Base-by-base conservation (phyloP, 2,113 vertebrate genomes). In the Dasyornis broadbenti region DNA sequence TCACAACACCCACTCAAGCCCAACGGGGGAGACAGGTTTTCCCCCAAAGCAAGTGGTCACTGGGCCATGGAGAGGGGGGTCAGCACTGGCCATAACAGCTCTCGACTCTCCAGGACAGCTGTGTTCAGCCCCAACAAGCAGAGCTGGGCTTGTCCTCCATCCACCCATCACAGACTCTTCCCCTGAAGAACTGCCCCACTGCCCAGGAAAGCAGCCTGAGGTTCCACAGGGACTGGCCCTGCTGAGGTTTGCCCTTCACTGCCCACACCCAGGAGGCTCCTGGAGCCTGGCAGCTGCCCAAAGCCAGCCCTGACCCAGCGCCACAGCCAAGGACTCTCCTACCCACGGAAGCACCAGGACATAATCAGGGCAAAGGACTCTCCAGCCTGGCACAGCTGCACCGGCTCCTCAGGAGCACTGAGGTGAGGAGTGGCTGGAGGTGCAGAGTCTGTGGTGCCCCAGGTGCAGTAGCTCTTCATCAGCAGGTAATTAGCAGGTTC, bases 21-120 rank as follows among this genome's bases (percentile, higher is more conserved):
- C 70, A 14, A 3, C 0, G 0, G 23, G 42, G 23, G 47, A 57
- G 13, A 21, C 2, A 10, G 3, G 0, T 30, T 63, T 57, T 7
- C 33, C 20, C n/a, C n/a, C 15, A 8, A 24, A 57, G 11, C 0
- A 0, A 64, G 28, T 2, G 9, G 50, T 26, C 59, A 31, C 31
- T 7, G 11, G 66, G 42, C 27, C 19, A 7, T 28, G 3, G 20
- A 7, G 37, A 47, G 7, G 13, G 50, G 50, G 24, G 6, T 1
- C 4, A 5, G 49, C 0, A 1, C 45, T 17, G 20, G 11, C 45
- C 27, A 7, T 3, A 15, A 0, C 6, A 35, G 24, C 71, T 18
- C 7, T 2, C 45, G 16, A 27, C 63, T n/a, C 21, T 27, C 10
- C 57, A 42, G 64, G 35, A 31, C 10, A 17, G 64, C 0, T 16